phyloP scores from a whole-genome alignment of 2,113 vertebrate species.

The Sterna hirundo region DNA sequence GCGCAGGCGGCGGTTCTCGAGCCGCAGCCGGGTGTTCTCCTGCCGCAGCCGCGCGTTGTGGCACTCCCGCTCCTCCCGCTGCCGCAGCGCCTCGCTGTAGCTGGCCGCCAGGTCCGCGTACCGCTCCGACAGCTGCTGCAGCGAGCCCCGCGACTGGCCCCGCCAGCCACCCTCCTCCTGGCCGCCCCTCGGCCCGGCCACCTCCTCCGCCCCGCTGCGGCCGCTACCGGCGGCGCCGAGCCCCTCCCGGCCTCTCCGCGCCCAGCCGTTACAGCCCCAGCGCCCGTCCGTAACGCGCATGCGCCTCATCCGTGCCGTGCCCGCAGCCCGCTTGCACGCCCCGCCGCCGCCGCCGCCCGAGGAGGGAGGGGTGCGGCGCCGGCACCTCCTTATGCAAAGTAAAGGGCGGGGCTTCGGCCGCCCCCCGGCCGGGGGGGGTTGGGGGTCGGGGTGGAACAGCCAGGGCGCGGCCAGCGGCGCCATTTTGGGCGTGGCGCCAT shows the following conservation, averaged over 20 bases:
- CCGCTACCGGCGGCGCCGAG: neutral
- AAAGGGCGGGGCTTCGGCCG: neutral
- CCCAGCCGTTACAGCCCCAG: neutral
- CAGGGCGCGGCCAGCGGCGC: neutral
- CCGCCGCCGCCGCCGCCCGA: neutral
- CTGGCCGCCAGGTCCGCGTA: slow-evolving; percentile 82
- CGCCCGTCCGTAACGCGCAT: slow-evolving; percentile 47
- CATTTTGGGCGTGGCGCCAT: neutral
- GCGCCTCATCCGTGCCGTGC: slow-evolving; percentile 56
- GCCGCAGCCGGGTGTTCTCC: slow-evolving; percentile 78
- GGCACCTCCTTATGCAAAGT: neutral
- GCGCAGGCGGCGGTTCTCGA: slow-evolving; percentile 79
- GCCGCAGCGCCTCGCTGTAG: slow-evolving; percentile 79
- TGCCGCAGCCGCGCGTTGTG: slow-evolving; percentile 77
- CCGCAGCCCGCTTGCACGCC: neutral
- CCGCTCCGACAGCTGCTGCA: slow-evolving; percentile 76
- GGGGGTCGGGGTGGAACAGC: neutral
- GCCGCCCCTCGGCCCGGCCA: neutral
- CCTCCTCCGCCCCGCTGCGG: neutral
- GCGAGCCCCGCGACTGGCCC: slow-evolving; percentile 49
- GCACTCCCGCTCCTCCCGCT: slow-evolving; percentile 83
- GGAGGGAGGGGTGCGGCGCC: too few relatives aligned
- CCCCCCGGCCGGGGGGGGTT: neutral
- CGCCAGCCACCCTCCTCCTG: neutral
- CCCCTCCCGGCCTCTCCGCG: neutral